These are phyloP conservation scores for Pachypanchax playfairii DNA, from an alignment of 2,113 vertebrate species.

Conservation along the genomic window DNA sequence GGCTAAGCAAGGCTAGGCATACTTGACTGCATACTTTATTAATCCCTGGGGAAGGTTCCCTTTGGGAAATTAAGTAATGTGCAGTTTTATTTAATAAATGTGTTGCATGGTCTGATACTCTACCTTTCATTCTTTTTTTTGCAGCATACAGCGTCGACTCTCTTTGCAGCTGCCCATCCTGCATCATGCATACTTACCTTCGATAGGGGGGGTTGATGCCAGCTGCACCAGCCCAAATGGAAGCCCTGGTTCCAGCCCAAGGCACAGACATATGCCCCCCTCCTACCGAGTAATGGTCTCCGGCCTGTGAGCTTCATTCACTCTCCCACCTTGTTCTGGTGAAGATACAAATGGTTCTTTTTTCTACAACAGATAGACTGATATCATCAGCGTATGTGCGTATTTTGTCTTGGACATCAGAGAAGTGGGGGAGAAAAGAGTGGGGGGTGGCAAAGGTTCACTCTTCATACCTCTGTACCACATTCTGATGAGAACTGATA, in stretches of 20 bases:
- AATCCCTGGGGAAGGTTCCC: too few relatives aligned
- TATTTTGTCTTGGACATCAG: constrained; percentile 59
- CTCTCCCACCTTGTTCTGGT: constrained; percentile 62
- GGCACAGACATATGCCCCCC: constrained; percentile 97
- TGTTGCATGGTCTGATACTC: neutral
- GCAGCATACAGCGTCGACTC: constrained; percentile 97
- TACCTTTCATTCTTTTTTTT: constrained; percentile 26
- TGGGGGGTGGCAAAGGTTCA: constrained; percentile 30
- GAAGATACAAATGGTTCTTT: constrained; percentile 66
- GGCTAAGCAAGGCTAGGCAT: too few relatives aligned
- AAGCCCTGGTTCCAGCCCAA: constrained; percentile 94
- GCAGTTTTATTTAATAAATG: neutral
- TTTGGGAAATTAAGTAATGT: too few relatives aligned
- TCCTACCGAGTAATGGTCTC: constrained; percentile 99
- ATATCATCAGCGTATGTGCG: constrained; percentile 70
- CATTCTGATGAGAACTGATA: constrained; percentile 55
- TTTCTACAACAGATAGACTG: constrained; percentile 72
- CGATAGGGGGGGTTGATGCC: constrained; percentile 98
- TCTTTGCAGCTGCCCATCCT: constrained; percentile 98
- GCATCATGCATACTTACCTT: constrained; percentile 97
- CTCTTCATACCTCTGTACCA: constrained; percentile 55
- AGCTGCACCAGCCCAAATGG: constrained; percentile 95
- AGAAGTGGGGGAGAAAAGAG: constrained; percentile 34
- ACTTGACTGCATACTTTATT: too few relatives aligned
- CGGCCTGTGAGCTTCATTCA: constrained; percentile 86